These are phyloP conservation scores for Tetrao urogallus DNA, from an alignment of 2,113 vertebrate genomes.

Conservation along the genomic window DNA sequence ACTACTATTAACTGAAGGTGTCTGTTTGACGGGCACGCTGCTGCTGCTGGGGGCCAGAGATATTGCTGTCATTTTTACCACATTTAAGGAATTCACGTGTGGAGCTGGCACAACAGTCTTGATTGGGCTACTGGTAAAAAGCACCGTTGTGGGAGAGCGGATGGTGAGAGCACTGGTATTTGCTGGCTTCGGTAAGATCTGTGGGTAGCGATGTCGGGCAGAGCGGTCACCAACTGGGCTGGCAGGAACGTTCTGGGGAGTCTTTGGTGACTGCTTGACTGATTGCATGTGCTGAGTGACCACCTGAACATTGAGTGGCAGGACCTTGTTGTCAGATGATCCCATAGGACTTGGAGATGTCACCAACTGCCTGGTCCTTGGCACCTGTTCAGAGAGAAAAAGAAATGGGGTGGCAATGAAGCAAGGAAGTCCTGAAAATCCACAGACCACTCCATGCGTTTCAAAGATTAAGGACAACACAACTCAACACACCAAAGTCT, in stretches of 20 bases:
- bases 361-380: constrained; percentile 89
- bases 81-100: constrained; percentile 90
- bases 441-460: not conserved
- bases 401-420: not conserved
- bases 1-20: constrained; percentile 78
- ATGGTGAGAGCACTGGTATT: constrained; percentile 88
- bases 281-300: constrained; percentile 93
- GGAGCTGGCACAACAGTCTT: constrained; percentile 93
- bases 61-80: constrained; percentile 96
- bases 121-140: constrained; percentile 93
- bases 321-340: constrained; percentile 88
- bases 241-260: constrained; percentile 86
- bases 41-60: constrained; percentile 86
- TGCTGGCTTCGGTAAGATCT: constrained; percentile 95
- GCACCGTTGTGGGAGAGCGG: constrained; percentile 92
- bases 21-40: constrained; percentile 82
- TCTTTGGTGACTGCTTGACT: constrained; percentile 91
- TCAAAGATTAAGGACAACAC: not conserved
- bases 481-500: not conserved
- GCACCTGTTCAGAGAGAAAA: constrained; percentile 79
- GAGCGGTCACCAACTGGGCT: constrained; percentile 90
- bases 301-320: constrained; percentile 95
- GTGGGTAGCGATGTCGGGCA: constrained; percentile 91
- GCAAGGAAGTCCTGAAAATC: not conserved
- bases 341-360: constrained; percentile 89